Conservation (phyloP, 2,797 vertebrate genomes). For the Periophthalmus magnuspinnatus region DNA sequence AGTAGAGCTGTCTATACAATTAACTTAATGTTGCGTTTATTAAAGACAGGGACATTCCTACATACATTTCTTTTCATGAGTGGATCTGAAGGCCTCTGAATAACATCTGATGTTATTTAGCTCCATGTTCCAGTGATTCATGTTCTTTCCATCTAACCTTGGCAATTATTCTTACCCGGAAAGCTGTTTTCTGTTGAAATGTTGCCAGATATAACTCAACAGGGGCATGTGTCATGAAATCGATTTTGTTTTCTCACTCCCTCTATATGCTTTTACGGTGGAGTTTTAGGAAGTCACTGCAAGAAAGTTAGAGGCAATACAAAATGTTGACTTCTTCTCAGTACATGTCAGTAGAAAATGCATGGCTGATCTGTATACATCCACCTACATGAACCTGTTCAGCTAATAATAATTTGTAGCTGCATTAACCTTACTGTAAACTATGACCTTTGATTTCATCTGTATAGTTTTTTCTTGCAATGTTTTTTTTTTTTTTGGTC, state of each 20-base stretch:
- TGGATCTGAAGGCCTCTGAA: neutral
- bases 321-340: neutral
- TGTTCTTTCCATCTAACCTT: slow-evolving; percentile 27
- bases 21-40: neutral
- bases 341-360: no score
- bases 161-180: slow-evolving; percentile 24
- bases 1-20: neutral
- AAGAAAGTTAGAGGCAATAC: neutral
- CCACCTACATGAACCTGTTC: no score
- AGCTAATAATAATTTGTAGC: no score
- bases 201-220: slow-evolving; percentile 29
- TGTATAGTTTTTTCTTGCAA: no score
- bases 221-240: slow-evolving; percentile 16
- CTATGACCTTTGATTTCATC: no score
- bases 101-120: neutral
- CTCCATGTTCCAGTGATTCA: slow-evolving; percentile 26
- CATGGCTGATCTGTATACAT: no score
- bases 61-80: neutral
- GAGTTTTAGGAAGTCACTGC: neutral
- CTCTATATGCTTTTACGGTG: neutral
- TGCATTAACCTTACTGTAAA: no score
- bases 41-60: neutral
- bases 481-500: no score
- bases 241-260: slow-evolving; percentile 17
- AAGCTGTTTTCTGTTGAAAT: slow-evolving; percentile 23